phyloP scores from a whole-genome alignment of 2,797 vertebrate species.

The Peromyscus attwateri region DNA sequence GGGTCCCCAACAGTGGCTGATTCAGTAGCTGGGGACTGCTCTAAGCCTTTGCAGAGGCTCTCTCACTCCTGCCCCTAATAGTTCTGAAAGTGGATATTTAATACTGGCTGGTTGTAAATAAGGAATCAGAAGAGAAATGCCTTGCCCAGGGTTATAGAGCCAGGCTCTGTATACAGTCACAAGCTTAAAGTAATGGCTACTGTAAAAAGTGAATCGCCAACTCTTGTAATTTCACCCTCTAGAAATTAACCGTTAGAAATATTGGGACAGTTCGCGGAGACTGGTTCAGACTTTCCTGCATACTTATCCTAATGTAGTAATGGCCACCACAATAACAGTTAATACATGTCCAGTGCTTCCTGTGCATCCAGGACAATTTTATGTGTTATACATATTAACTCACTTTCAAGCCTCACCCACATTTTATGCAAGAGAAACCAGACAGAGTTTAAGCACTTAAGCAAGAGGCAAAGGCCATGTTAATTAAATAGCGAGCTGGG shows the following conservation, averaged over 20 bases:
- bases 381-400: not conserved
- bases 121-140: not conserved
- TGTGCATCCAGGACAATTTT: not conserved
- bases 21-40: not conserved
- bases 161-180: not conserved
- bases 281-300: conserved; percentile 9
- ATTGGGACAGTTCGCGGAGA: not conserved
- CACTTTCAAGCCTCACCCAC: conserved; percentile 15
- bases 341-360: not conserved
- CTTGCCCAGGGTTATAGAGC: conserved; percentile 6
- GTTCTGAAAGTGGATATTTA: not conserved
- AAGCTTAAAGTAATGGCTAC: not conserved
- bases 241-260: conserved; percentile 36
- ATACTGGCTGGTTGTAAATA: not conserved
- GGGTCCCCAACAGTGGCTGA: not conserved
- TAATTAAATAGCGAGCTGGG: not conserved
- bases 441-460: conserved; percentile 38
- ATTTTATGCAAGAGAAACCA: conserved; percentile 40
- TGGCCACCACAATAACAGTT: not conserved
- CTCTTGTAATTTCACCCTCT: conserved; percentile 14
- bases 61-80: not conserved
- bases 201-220: conserved; percentile 27
- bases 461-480: not conserved
- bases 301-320: not conserved
- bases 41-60: not conserved